Evolutionary conservation across 2,113 vertebrate genomes (phyloP), one percentile per base, ranked within the genome.

Genomic region (Oryctolagus cuniculus): DNA sequence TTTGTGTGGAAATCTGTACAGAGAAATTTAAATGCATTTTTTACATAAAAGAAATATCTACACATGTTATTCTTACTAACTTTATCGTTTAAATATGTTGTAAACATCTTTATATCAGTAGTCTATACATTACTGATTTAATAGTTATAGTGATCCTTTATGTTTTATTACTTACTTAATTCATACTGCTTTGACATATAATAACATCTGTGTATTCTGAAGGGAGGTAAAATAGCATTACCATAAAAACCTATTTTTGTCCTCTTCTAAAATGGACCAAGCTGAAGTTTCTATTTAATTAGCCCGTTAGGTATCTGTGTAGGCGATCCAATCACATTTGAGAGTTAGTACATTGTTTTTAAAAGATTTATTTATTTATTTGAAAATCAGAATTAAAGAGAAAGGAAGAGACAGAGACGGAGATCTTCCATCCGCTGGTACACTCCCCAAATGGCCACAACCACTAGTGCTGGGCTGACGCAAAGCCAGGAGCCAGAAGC

Each of bases 1-100:
- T 80, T 27, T 13, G 87, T 92, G 87, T 84, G 72, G 13, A 95
- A 87, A 72, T 87, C 31, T 84, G 77, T 79, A 61, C 12, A 44
- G 5, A 80, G 55, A 91, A 63, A 83, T 89, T 27, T 51, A 79
- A 92, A 58, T 61, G 11, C 6, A 64, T 90, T 95, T 87, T 44
- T 90, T 81, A 70, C 53, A 22, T 58, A 49, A 27, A 78, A 81
- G 51, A 93, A 81, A 69, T 89, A 90, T 13, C 86, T 10, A 74
- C 17, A 80, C n/a, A 83, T 67, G 24, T 25, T 77, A 1, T 85
- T 75, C 27, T 93, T 55, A n/a, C 44, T 91, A 78, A 80, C 3
- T 81, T 82, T 73, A 66, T 81, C 74, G 64, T 92, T 44, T 81
- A 80, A 19, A 63, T 1, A 21, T 75, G 34, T 38, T 13, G 53